Base-by-base conservation (phyloP, 2,797 vertebrate genomes). In the Ciconia nigra region DNA sequence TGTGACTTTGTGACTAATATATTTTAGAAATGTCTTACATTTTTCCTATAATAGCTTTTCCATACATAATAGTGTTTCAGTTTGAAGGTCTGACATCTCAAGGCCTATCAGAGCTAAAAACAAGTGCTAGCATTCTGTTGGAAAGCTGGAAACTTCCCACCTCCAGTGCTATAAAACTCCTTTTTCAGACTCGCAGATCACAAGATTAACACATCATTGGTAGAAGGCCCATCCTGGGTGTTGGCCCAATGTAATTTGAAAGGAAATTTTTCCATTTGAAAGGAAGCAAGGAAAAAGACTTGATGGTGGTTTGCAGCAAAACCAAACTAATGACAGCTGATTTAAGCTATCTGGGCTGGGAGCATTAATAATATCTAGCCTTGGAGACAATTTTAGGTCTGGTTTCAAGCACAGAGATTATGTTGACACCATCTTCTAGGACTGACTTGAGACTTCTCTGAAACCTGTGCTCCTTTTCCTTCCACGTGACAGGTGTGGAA, bases 1-100 rank as follows among this genome's bases (percentile, higher is more conserved):
- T 83, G 37, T 85, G 80, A 87, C 41, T 91, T 97, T 91, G 91
- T 94, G 93, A 94, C 84, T 92, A 96, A 96, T 95, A n/a, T 83
- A 84, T 93, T 95, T 95, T 83, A 93, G 87, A 96, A 97, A 93
- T 1, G 0, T 95, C 79, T 92, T 93, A 55, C 42, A 61, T 97
- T 96, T 95, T 97, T 95, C 72, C 67, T 94, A 5, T 93, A 95
- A 96, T 95, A 94, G 94, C 39, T 96, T 97, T 98, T 95, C 92
- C 89, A 83, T 96, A 87, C 88, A 62, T 83, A 90, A 58, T 39
- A 89, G 57, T 18, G 9, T 96, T 95, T 95, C 73, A 81, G 25
- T 95, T 93, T 41, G 82, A 89, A 83, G 58, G 41, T 39, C 76
- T 93, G 71, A 91, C 54, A 93, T 94, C 85, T 92, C 87, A 44